Percentiles rank a stretch among this genome's conserved stretches.
Evolutionary conservation across 2,888 invertebrate genomes (phyloP).

Genomic region (Melieria crassipennis): DNA sequence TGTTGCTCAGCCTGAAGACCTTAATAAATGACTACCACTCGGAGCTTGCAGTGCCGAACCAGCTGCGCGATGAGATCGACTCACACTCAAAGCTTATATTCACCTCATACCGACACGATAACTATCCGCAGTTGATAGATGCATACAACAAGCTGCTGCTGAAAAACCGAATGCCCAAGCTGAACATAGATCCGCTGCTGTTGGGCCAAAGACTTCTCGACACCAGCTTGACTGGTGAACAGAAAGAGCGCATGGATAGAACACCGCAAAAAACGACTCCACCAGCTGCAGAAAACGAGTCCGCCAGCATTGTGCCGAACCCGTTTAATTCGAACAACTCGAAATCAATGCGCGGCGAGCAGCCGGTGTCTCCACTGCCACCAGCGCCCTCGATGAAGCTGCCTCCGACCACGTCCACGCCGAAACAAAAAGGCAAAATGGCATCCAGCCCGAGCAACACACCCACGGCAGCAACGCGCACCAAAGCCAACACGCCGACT

Average conservation of each 20-base stretch:
- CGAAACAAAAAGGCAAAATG: slow-evolving; percentile 23
- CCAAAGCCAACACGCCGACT: slow-evolving; percentile 13
- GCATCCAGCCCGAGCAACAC: slow-evolving; percentile 1
- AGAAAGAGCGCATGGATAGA: slow-evolving; percentile 46
- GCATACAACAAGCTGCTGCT: slow-evolving; percentile 50
- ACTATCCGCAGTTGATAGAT: slow-evolving; percentile 56
- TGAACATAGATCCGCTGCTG: slow-evolving; percentile 55
- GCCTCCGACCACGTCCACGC: slow-evolving; percentile 9
- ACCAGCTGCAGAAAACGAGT: slow-evolving; percentile 8
- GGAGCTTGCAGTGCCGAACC: slow-evolving; percentile 61
- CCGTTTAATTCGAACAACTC: slow-evolving; percentile 23
- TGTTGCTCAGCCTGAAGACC: slow-evolving; percentile 59
- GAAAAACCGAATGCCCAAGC: slow-evolving; percentile 52
- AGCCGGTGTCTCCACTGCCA: slow-evolving; percentile 29
- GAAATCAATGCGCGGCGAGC: slow-evolving; percentile 14
- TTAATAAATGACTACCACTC: slow-evolving; percentile 50
- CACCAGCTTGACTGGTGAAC: slow-evolving; percentile 42
- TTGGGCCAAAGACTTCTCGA: slow-evolving; percentile 48
- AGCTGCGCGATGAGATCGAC: slow-evolving; percentile 68
- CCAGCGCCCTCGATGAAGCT: slow-evolving; percentile 29
- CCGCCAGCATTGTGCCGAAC: slow-evolving; percentile 32
- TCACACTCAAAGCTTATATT: slow-evolving; percentile 69
- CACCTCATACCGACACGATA: slow-evolving; percentile 61
- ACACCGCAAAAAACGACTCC: neutral
- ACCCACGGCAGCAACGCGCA: neutral